Percentiles rank a stretch among this genome's conserved stretches.
These are phyloP conservation scores for Dermatemys mawii DNA, from an alignment of 2,113 vertebrate species.

Conservation along the genomic window DNA sequence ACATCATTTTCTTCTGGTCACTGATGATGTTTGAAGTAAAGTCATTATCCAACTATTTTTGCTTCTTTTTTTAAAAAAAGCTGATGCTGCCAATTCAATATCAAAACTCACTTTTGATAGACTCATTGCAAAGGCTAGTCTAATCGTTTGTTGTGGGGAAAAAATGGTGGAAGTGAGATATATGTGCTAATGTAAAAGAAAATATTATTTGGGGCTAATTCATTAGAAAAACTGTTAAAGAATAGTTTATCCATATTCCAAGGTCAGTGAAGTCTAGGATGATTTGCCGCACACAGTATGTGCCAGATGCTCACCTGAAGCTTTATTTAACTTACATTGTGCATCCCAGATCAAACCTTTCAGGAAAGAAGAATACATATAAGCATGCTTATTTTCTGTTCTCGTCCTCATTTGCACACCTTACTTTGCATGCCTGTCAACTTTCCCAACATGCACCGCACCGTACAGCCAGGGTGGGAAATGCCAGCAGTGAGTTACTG, in stretches of 20 bases:
- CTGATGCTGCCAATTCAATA: neutral
- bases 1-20: neutral
- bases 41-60: neutral
- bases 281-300: neutral
- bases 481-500: conserved; percentile 1
- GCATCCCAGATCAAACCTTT: neutral
- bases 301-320: neutral
- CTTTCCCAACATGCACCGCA: neutral
- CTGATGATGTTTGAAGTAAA: neutral
- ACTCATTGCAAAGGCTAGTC: neutral
- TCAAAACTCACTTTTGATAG: neutral
- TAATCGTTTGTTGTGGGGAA: neutral
- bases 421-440: neutral
- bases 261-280: conserved; percentile 1
- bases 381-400: conserved; percentile 10
- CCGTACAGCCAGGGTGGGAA: neutral
- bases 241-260: conserved; percentile 19
- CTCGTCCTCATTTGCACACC: neutral
- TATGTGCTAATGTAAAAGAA: conserved; percentile 20
- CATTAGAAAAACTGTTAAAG: conserved; percentile 21
- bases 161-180: neutral
- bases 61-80: neutral
- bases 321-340: neutral
- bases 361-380: neutral
- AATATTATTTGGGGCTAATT: conserved; percentile 25